Evolutionary conservation across 1,140 invertebrate genomes (phyloP).

Genomic region (Drosophila tropicalis): DNA sequence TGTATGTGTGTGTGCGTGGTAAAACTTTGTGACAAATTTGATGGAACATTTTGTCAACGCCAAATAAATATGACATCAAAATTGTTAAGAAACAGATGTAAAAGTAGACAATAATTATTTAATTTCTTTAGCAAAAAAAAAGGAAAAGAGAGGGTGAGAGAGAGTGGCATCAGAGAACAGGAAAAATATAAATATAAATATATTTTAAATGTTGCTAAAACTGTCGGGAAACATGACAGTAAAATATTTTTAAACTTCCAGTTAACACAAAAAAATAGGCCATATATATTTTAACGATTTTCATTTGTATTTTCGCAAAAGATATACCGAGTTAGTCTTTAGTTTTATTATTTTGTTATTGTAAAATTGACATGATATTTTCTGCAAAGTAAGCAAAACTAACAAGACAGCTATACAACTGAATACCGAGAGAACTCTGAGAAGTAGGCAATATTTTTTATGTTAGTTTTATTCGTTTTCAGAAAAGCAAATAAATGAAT

Average conservation of each 20-base stretch:
- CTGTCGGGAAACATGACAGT: background rate
- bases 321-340: background rate
- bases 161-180: too few species aligned
- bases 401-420: conserved; percentile 9
- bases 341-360: background rate
- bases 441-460: conserved; percentile 14
- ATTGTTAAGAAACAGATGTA: conserved; percentile 2
- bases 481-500: conserved; percentile 37
- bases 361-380: background rate
- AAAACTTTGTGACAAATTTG: conserved; percentile 11
- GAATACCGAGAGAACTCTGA: background rate
- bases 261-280: conserved; percentile 6
- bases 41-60: conserved; percentile 12
- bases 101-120: conserved; percentile 6
- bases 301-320: background rate
- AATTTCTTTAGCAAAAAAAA: background rate
- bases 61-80: conserved; percentile 8
- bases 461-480: conserved; percentile 19
- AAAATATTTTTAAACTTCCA: background rate
- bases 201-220: background rate
- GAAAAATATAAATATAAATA: background rate
- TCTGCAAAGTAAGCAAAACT: background rate
- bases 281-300: background rate
- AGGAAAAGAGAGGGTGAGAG: too few species aligned
- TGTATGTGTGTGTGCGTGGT: background rate